Base-by-base conservation (phyloP, 2,888 invertebrate species). In the Sinhomidia bicolor region DNA sequence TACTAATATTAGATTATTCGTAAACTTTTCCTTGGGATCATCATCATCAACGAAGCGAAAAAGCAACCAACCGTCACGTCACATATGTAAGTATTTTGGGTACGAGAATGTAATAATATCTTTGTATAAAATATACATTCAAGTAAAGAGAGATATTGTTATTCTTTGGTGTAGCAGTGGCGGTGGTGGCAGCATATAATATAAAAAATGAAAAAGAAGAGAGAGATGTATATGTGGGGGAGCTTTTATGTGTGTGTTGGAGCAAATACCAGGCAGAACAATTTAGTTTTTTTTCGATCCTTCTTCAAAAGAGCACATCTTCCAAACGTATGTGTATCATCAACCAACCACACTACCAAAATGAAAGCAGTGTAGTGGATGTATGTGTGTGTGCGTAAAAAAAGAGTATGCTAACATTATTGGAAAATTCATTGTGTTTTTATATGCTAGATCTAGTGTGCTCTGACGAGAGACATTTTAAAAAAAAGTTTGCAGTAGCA, bases 1-100 rank as follows among this genome's bases (percentile, higher is more conserved):
- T 76, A 57, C 57, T 85, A 85, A 85, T 85, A 85, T 85, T 85
- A 85, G 85, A 85, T 85, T 85, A 85, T 85, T 85, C 85, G 51
- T 65, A 85, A 85, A 85, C 85, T 85, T 85, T 78, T 79, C 78
- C 62, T 76, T 23, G 62, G 78, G 76, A 85, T 85, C 85, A 85
- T 85, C 84, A 84, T 84, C 84, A 79, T 60, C 85, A 85, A 32
- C 78, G 51, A 79, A 85, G 62, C 85, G 85, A 78, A 79, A 74
- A 79, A 65, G 78, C 79, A 78, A 79, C 85, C 85, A 78, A 65
- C 78, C 85, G 78, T 85, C 54, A 68, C 78, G 76, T 80, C 80
- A 62, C 80, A 80, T 80, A 62, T 80, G 60, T 36, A 51, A 57
- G 79, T 80, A 80, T 41, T 79, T 44, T n/a, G 76, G 36, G 51